Evolutionary conservation across 1,140 invertebrate species (phyloP), one percentile per base, ranked within the genome.

Genomic region (Asbolus verrucosus): DNA sequence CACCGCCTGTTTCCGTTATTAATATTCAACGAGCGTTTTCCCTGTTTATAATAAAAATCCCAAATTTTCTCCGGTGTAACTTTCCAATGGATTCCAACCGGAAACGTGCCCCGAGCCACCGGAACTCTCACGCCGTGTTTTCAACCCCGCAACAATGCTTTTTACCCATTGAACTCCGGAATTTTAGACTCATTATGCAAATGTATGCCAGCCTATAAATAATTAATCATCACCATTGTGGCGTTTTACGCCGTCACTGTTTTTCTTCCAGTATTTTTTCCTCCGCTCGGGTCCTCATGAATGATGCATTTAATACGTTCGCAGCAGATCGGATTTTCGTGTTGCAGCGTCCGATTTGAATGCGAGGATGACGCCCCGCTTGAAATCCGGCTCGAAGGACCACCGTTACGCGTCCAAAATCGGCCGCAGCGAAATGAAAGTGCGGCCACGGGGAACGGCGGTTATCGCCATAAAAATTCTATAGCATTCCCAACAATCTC

Each of bases 401-500:
- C n/a, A n/a, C n/a, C n/a, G n/a, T n/a, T n/a, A n/a, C n/a, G n/a
- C n/a, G n/a, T n/a, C n/a, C n/a, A n/a, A n/a, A n/a, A n/a, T n/a
- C n/a, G n/a, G n/a, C n/a, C 43, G 43, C 3, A 8, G 13, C 46
- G 46, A 27, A 54, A 54, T 54, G 21, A 54, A 54, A 54, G 46
- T 54, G n/a, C 46, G 21, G 27, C n/a, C n/a, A n/a, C n/a, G n/a
- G 46, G 46, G 46, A 54, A 54, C 46, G 46, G 46, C 33, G 61
- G n/a, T 41, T 39, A 39, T 63, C 14, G 18, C 36, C 31, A 24
- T 39, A 63, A 63, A 63, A 63, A 63, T 63, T 63, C 61, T 39
- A 39, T 43, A 39, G 61, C 61, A 43, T 63, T 63, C 61, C 39
- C 36, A 63, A 63, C 61, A 24, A 63, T 63, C 61, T 63, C 61